Evolutionary conservation across 2,797 vertebrate genomes (phyloP).

Genomic region (Petrocephalus sullivani): DNA sequence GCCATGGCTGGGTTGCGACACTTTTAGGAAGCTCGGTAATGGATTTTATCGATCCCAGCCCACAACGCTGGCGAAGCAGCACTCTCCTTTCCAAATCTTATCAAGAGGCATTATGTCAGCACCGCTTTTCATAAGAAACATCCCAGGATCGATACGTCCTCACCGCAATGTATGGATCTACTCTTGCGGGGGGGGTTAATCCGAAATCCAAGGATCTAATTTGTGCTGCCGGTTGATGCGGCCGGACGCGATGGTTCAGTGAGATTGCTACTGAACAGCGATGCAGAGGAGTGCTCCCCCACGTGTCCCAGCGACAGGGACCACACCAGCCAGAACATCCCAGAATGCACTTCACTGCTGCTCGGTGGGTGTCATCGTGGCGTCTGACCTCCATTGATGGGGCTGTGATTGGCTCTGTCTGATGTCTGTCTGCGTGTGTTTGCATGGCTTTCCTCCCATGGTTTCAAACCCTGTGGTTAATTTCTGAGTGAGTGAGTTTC

Average conservation of each 20-base stretch:
- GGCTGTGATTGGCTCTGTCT: background rate
- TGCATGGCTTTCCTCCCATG: background rate
- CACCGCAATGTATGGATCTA: conserved; percentile 42
- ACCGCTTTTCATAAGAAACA: conserved; percentile 56
- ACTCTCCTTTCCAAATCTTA: conserved; percentile 45
- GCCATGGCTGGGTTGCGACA: conserved; percentile 41
- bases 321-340: background rate
- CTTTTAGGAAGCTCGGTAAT: conserved; percentile 50
- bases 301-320: background rate
- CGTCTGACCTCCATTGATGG: background rate
- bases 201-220: conserved; percentile 35
- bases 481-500: background rate
- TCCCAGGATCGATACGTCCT: conserved; percentile 44
- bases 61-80: conserved; percentile 44
- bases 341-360: background rate
- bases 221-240: conserved; percentile 36
- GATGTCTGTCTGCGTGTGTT: background rate
- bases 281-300: background rate
- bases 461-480: background rate
- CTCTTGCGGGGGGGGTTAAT: conserved; percentile 32
- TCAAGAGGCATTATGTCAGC: conserved; percentile 59
- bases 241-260: conserved; percentile 19
- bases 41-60: conserved; percentile 55
- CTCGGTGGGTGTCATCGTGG: background rate
- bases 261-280: background rate